Evolutionary conservation across 2,797 vertebrate genomes (phyloP).

Genomic region (Halcyon leucocephala): DNA sequence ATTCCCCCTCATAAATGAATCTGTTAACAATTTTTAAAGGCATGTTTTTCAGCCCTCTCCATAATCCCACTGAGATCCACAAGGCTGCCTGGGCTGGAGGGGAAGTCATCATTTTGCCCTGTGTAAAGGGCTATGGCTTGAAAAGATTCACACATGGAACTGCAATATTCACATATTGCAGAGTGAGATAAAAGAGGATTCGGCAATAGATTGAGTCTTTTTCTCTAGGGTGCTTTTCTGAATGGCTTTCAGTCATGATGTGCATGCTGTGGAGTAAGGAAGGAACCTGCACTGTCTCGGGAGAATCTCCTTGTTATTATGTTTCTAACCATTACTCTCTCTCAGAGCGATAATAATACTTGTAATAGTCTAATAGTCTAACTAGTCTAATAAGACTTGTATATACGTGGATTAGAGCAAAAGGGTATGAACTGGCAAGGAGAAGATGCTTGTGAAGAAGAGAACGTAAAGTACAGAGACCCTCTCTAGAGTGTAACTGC

Average conservation of each 20-base stretch:
- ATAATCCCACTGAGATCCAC: neutral
- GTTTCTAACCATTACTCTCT: neutral
- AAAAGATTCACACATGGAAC: neutral
- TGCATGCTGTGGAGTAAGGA: neutral
- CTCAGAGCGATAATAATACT: neutral
- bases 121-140: neutral
- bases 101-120: neutral
- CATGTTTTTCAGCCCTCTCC: neutral
- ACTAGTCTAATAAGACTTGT: too few relatives aligned
- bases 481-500: neutral
- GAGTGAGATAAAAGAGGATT: neutral
- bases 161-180: neutral
- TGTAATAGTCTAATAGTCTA: neutral
- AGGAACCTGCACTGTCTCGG: neutral
- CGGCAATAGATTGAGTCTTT: neutral
- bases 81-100: neutral
- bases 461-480: neutral
- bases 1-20: neutral
- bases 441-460: neutral
- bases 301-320: neutral
- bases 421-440: neutral
- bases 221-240: neutral
- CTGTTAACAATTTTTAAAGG: conserved; percentile 36
- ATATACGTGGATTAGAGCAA: neutral
- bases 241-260: neutral